Evolutionary conservation across 2,113 vertebrate species (phyloP).

Genomic region (Apeltes quadracus): DNA sequence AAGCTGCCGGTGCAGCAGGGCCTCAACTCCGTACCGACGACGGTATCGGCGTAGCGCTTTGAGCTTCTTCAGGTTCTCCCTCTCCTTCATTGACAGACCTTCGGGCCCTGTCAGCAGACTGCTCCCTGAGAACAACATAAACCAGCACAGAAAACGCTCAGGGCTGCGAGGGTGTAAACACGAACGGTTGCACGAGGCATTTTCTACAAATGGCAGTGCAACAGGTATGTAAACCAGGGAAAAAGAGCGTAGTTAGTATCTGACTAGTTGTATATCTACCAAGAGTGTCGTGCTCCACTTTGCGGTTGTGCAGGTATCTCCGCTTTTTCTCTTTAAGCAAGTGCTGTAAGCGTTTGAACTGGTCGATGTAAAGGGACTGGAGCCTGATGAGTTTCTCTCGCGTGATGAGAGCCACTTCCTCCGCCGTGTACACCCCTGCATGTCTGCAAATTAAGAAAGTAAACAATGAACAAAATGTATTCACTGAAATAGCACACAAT

Average conservation of each 20-base stretch:
- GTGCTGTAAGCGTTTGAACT: constrained; percentile 97
- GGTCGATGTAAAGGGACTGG: constrained; percentile 97
- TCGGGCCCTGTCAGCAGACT: constrained; percentile 92
- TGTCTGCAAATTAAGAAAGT: constrained; percentile 79
- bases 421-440: constrained; percentile 94
- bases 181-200: not conserved
- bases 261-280: constrained; percentile 66
- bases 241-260: not conserved
- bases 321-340: constrained; percentile 96
- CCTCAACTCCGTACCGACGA: constrained; percentile 92
- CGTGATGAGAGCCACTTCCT: constrained; percentile 97
- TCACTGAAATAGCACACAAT: not conserved
- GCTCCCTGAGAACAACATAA: constrained; percentile 77
- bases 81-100: constrained; percentile 89
- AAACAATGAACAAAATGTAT: not conserved
- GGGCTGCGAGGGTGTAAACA: not conserved
- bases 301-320: constrained; percentile 89
- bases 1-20: constrained; percentile 92
- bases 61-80: constrained; percentile 91
- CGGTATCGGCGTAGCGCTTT: constrained; percentile 93
- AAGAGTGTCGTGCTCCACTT: constrained; percentile 89
- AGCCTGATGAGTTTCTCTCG: constrained; percentile 95
- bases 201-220: not conserved
- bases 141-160: constrained; percentile 1
- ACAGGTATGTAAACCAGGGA: not conserved